Evolutionary conservation across 2,797 vertebrate species (phyloP), one percentile per base, ranked within the genome.

Genomic region (Chelon labrosus): DNA sequence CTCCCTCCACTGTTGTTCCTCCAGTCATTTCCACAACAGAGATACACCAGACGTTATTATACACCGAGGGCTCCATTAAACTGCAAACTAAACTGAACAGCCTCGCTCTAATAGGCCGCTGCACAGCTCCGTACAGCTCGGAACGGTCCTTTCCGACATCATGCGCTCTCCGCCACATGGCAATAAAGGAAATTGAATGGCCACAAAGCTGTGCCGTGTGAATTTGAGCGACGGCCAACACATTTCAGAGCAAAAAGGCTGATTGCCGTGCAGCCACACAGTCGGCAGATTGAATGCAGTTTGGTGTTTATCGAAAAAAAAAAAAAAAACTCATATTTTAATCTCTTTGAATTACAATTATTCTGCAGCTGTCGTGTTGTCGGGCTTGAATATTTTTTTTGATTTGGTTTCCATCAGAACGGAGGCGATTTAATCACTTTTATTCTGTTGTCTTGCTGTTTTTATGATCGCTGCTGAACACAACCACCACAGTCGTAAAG

Each of bases 1-100:
- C 31, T 55, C 38, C 37, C 20, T 47, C 57, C 37, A 51, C 37
- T 20, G 25, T 54, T 56, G 56, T 59, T 55, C 53, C 59, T 22
- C 10, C 65, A 69, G 62, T 69, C 79, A 69, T 73, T 79, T 67
- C 31, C 22, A 22, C 22, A 22, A 3, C 22, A 22, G 3, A 22
- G 22, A 22, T 22, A 22, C 22, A 22, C 22, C 22, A 22, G 22
- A 77, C 25, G 7, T 70, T 83, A 77, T 79, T 54, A 76, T 62
- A 75, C 67, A 64, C 76, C 16, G 5, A 69, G 77, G 74, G 53
- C 83, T 53, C 79, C 71, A 80, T 90, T 81, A 87, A 80, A 76
- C 22, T 49, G 72, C 76, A 67, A 75, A 66, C 64, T 58, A 61
- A 73, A 82, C 17, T 42, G 65, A 80, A 73, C 62, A 19, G 61